Conservation (phyloP, 2,888 invertebrate species). For the Campoletis raptor region DNA sequence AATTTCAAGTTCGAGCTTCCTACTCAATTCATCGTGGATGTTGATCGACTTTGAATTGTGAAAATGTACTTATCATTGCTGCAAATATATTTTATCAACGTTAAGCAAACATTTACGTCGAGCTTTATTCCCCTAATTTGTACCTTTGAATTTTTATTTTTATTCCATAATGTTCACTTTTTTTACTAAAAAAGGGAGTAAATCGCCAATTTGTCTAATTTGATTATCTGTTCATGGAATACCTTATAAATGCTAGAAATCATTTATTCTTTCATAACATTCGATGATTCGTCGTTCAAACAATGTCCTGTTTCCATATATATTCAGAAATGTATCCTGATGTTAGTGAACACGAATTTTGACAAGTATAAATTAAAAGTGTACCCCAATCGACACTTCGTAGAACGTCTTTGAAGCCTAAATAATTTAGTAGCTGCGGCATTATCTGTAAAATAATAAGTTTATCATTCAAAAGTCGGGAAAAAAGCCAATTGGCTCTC, state of each 20-base stretch:
- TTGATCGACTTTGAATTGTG: background rate
- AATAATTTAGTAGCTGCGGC: constrained; percentile 91
- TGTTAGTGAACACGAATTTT: constrained; percentile 89
- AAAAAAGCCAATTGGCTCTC: background rate
- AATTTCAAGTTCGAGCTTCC: background rate
- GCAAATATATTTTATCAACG: background rate
- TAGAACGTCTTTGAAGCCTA: constrained; percentile 88
- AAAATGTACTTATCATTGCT: background rate
- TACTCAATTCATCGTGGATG: background rate
- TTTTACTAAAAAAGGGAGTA: background rate
- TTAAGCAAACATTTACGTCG: background rate
- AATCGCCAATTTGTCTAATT: background rate
- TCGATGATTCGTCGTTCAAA: constrained; percentile 50
- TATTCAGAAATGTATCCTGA: constrained; percentile 91
- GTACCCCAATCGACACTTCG: constrained; percentile 96
- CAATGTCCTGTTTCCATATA: constrained; percentile 94
- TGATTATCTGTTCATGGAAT: background rate
- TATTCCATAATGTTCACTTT: background rate
- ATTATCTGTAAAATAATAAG: constrained; percentile 88
- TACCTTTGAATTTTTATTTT: background rate
- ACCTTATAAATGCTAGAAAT: background rate
- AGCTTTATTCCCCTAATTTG: background rate
- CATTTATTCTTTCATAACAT: background rate
- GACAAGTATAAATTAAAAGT: constrained; percentile 94
- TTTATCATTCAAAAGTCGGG: constrained; percentile 38